A percentile compares a stretch with the other conserved stretches of the same genome.
Evolutionary conservation across 2,888 invertebrate species (phyloP).

Genomic region (Torymus tubicola): DNA sequence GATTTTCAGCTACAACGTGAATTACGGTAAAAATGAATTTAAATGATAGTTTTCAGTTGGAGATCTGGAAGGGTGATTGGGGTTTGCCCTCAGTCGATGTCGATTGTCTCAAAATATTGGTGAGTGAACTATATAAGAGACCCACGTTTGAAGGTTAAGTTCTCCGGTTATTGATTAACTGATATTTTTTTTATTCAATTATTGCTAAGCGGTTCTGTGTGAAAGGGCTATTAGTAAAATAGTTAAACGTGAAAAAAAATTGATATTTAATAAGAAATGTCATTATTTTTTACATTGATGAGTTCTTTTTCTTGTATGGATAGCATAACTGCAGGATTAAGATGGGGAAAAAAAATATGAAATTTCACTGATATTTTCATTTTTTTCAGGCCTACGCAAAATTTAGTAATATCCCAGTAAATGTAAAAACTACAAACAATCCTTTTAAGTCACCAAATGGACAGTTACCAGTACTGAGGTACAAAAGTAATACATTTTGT

Average conservation of each 20-base stretch:
- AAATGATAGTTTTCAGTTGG: constrained; percentile 71
- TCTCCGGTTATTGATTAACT: constrained; percentile 40
- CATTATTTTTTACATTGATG: not conserved
- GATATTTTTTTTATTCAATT: constrained; percentile 35
- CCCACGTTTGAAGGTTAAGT: not conserved
- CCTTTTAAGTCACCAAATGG: constrained; percentile 87
- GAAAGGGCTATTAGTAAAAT: not conserved
- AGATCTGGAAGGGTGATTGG: constrained; percentile 83
- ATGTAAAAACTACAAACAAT: constrained; percentile 82
- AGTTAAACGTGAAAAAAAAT: not conserved
- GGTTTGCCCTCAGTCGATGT: constrained; percentile 82
- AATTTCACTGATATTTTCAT: not conserved
- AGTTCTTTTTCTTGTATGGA: not conserved
- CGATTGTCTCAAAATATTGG: constrained; percentile 81
- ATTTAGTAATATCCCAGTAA: constrained; percentile 87
- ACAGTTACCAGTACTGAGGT: constrained; percentile 83
- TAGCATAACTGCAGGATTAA: no score
- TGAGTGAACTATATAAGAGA: constrained; percentile 66
- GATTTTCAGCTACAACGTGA: not conserved
- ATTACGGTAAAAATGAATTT: constrained; percentile 41
- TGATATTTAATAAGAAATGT: not conserved
- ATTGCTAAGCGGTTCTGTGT: not conserved
- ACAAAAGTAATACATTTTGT: constrained; percentile 79
- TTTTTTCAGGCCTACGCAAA: constrained; percentile 81
- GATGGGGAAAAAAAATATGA: not conserved